These are phyloP conservation scores for Cirrhinus molitorella DNA, from an alignment of 2,797 vertebrate genomes.

Conservation along the genomic window DNA sequence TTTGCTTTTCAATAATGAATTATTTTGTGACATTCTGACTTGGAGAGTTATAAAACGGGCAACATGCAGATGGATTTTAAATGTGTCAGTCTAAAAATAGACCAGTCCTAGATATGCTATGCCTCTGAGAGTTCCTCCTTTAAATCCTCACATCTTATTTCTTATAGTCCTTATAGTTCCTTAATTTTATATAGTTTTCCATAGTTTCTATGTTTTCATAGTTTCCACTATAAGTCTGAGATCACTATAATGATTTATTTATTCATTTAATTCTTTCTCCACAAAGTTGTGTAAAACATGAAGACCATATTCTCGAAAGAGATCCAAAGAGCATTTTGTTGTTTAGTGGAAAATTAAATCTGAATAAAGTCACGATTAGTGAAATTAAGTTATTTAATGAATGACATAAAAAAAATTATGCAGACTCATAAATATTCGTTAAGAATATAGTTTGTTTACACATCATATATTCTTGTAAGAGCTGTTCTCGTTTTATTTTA, in stretches of 20 bases:
- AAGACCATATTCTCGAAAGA: not conserved
- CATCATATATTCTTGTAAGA: not conserved
- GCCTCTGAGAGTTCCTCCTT: conserved; percentile 42
- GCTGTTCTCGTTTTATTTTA: not conserved
- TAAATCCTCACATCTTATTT: not conserved
- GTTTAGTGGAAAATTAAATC: not conserved
- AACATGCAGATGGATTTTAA: conserved; percentile 16
- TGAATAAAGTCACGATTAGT: not conserved
- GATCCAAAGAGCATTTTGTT: not conserved
- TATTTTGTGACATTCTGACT: conserved; percentile 1
- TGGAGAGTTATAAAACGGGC: not conserved
- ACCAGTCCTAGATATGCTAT: conserved; percentile 39
- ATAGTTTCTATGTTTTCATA: too few relatives aligned
- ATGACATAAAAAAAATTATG: too few relatives aligned
- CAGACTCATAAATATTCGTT: too few relatives aligned
- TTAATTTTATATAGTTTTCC: too few relatives aligned
- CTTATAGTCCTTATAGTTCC: not conserved
- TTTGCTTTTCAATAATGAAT: not conserved
- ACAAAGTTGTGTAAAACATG: not conserved
- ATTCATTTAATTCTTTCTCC: not conserved
- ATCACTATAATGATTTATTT: not conserved
- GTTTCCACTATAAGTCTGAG: not conserved
- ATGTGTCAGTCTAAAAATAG: conserved; percentile 41
- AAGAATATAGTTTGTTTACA: too few relatives aligned
- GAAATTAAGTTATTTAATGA: not conserved